Evolutionary conservation across 2,113 vertebrate species (phyloP).

Genomic region (Ursus arctos): DNA sequence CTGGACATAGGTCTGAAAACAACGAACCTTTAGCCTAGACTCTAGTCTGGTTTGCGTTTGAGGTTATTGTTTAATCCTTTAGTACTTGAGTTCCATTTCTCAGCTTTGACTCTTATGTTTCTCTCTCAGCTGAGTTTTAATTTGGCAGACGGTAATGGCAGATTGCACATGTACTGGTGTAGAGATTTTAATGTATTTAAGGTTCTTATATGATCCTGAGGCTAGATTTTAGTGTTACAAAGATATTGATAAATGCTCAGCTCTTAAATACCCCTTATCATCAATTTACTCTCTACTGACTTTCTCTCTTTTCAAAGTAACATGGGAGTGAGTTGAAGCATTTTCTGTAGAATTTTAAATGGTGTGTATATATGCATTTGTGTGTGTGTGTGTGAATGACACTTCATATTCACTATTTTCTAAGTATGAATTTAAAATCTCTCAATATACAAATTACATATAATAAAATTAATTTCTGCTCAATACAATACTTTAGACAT

Average conservation of each 20-base stretch:
- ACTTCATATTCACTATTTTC: neutral
- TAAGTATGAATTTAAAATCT: neutral
- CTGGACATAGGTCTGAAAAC: neutral
- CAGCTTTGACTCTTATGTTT: neutral
- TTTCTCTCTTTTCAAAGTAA: neutral
- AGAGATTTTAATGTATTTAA: neutral
- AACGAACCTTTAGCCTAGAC: neutral
- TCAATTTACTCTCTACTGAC: neutral
- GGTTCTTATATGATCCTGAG: neutral
- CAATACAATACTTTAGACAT: neutral
- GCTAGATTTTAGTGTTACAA: neutral
- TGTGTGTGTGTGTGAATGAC: neutral
- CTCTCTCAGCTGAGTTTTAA: neutral
- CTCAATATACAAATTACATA: neutral
- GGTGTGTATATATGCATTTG: neutral
- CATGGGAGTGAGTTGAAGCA: neutral
- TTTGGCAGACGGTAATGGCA: neutral
- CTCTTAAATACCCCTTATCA: neutral
- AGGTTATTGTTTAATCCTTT: neutral
- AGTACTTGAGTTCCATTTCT: neutral
- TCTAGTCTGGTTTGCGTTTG: neutral
- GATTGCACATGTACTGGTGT: neutral
- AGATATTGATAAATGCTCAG: neutral
- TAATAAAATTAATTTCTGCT: conserved; percentile 13
- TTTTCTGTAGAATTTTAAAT: conserved; percentile 12